phyloP scores from a whole-genome alignment of 2,113 vertebrate species.

The Alethe castanea region DNA sequence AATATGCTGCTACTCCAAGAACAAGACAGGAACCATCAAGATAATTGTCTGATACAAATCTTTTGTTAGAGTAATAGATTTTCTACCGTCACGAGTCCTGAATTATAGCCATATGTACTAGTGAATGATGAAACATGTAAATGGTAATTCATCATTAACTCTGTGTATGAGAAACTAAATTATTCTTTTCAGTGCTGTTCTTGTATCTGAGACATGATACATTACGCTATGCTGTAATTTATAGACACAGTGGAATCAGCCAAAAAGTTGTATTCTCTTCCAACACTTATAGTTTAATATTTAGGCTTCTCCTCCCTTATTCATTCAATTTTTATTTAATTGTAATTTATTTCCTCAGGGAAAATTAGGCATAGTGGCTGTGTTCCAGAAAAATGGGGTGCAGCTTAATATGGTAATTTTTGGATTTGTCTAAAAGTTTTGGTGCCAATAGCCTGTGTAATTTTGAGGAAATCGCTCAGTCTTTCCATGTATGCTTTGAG shows the following conservation, averaged over 20 bases:
- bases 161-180: slow-evolving; percentile 54
- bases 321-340: slow-evolving; percentile 56
- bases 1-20: slow-evolving; percentile 32
- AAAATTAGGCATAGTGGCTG: slow-evolving; percentile 16
- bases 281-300: slow-evolving; percentile 38
- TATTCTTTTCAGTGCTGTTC: slow-evolving; percentile 49
- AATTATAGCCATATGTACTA: slow-evolving; percentile 58
- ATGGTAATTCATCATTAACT: slow-evolving; percentile 67
- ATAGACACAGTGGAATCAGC: slow-evolving; percentile 17
- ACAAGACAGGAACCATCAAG: slow-evolving; percentile 60
- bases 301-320: slow-evolving; percentile 25
- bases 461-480: slow-evolving; percentile 15
- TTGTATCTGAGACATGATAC: slow-evolving; percentile 58
- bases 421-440: slow-evolving; percentile 26
- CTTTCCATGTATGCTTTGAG: background rate
- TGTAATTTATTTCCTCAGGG: slow-evolving; percentile 38
- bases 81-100: slow-evolving; percentile 53
- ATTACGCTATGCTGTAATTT: slow-evolving; percentile 43
- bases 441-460: slow-evolving; percentile 38
- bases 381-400: slow-evolving; percentile 43
- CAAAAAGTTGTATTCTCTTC: slow-evolving; percentile 49
- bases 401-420: slow-evolving; percentile 27
- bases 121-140: slow-evolving; percentile 63
- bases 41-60: slow-evolving; percentile 68
- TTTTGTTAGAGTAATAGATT: slow-evolving; percentile 63